phyloP scores from a whole-genome alignment of 1,140 invertebrate species.

The Formica exsecta region DNA sequence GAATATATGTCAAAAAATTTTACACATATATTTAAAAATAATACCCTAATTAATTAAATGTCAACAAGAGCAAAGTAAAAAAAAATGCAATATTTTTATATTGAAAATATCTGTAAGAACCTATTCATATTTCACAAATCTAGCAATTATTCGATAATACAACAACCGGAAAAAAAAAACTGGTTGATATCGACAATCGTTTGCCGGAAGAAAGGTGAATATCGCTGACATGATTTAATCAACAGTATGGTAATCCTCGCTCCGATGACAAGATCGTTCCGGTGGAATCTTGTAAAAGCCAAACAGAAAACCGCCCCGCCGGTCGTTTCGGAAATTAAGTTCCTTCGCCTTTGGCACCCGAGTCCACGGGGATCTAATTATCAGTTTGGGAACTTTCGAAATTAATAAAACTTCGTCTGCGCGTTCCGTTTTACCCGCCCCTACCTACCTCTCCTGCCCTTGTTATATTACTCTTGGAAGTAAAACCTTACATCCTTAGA shows the following conservation, averaged over 20 bases:
- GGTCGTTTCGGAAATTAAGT: constrained; percentile 73
- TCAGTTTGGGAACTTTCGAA: constrained; percentile 84
- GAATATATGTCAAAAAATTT: neutral
- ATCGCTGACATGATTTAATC: constrained; percentile 53
- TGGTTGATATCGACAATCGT: neutral
- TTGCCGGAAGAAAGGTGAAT: constrained; percentile 1
- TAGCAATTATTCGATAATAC: neutral
- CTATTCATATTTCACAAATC: neutral
- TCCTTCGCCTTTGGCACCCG: constrained; percentile 70
- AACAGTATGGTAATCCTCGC: constrained; percentile 56
- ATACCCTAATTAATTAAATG: neutral
- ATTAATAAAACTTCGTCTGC: constrained; percentile 83
- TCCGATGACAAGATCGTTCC: constrained; percentile 55
- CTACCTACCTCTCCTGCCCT: constrained; percentile 64
- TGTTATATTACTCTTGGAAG: constrained; percentile 79
- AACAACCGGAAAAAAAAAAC: neutral
- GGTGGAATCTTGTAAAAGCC: constrained; percentile 48
- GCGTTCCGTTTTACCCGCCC: neutral
- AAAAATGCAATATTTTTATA: neutral
- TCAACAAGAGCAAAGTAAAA: neutral
- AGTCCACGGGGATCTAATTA: constrained; percentile 83
- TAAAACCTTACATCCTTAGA: constrained; percentile 77
- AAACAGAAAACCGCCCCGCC: constrained; percentile 56
- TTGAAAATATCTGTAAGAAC: neutral
- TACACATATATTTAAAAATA: neutral